Evolutionary conservation across 2,888 invertebrate genomes (phyloP).

Genomic region (Incurvaria masculella): DNA sequence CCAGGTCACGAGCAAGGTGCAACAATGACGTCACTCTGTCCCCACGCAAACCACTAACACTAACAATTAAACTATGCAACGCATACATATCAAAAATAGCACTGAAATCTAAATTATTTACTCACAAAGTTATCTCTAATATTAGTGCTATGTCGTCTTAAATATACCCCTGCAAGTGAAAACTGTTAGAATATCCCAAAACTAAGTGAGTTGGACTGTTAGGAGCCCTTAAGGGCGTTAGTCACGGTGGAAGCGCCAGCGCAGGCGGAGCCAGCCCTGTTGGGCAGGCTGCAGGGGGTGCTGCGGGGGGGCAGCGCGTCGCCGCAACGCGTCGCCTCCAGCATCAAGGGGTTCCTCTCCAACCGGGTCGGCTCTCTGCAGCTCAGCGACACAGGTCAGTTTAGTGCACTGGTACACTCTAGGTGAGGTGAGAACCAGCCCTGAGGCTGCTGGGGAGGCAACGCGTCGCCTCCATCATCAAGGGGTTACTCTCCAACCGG

Average conservation of each 20-base stretch:
- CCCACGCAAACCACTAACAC: constrained; percentile 18
- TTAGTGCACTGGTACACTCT: neutral
- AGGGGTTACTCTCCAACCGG: constrained; percentile 67
- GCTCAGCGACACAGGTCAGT: constrained; percentile 70
- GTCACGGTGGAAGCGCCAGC: constrained; percentile 52
- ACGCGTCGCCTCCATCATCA: constrained; percentile 70
- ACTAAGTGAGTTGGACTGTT: too few species aligned
- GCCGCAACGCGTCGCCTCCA: constrained; percentile 68
- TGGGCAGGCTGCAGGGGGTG: constrained; percentile 64
- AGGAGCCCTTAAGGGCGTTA: constrained; percentile 14
- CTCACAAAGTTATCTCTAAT: neutral
- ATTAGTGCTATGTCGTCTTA: neutral
- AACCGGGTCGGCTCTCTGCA: constrained; percentile 65
- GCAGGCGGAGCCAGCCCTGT: constrained; percentile 52
- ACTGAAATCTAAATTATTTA: constrained; percentile 26
- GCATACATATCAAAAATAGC: constrained; percentile 49
- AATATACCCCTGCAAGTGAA: too few species aligned
- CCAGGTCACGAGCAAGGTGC: constrained; percentile 32
- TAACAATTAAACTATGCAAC: constrained; percentile 9
- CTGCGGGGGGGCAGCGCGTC: constrained; percentile 68
- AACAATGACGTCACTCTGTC: constrained; percentile 33
- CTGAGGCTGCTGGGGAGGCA: too few species aligned
- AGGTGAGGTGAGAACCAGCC: too few species aligned
- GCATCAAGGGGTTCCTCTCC: constrained; percentile 69
- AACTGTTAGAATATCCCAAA: too few species aligned